These are phyloP conservation scores for Nomada fucata DNA, from an alignment of 2,888 invertebrate genomes.

Conservation along the genomic window DNA sequence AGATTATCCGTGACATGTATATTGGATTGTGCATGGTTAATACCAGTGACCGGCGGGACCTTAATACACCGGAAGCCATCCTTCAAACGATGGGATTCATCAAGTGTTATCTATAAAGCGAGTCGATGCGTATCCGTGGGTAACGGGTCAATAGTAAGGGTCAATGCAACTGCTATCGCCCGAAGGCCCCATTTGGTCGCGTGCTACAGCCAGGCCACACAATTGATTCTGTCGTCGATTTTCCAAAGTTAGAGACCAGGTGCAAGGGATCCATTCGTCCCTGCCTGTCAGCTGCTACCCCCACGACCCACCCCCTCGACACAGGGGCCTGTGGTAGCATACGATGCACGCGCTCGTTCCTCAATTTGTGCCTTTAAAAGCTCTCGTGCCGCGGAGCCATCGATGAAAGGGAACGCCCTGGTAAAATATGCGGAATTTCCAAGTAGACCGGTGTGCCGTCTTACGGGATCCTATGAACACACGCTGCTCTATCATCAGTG, in stretches of 20 bases:
- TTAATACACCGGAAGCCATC: background rate
- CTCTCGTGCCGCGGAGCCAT: slow-evolving; percentile 29
- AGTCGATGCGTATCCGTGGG: background rate
- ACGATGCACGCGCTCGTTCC: slow-evolving; percentile 46
- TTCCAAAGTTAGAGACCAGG: slow-evolving; percentile 67
- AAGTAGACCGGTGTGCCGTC: slow-evolving; percentile 28
- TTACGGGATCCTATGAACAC: slow-evolving; percentile 27
- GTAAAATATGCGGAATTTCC: slow-evolving; percentile 58
- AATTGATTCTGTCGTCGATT: slow-evolving; percentile 68
- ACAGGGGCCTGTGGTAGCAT: slow-evolving; percentile 16
- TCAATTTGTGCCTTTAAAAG: slow-evolving; percentile 59
- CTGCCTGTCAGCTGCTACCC: slow-evolving; percentile 70
- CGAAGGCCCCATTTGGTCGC: slow-evolving; percentile 50
- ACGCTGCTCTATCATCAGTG: slow-evolving; percentile 30
- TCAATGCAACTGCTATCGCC: slow-evolving; percentile 64
- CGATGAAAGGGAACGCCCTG: slow-evolving; percentile 57
- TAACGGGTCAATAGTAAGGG: slow-evolving; percentile 61
- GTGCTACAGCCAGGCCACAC: slow-evolving; percentile 53
- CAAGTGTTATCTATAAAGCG: slow-evolving; percentile 8
- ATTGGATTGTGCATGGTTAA: background rate
- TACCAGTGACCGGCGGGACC: too few species aligned
- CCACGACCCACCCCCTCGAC: slow-evolving; percentile 63
- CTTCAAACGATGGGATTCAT: slow-evolving; percentile 3
- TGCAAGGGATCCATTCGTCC: slow-evolving; percentile 63
- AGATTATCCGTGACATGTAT: background rate